phyloP scores from a whole-genome alignment of 2,113 vertebrate genomes.

The Amia ocellicauda region DNA sequence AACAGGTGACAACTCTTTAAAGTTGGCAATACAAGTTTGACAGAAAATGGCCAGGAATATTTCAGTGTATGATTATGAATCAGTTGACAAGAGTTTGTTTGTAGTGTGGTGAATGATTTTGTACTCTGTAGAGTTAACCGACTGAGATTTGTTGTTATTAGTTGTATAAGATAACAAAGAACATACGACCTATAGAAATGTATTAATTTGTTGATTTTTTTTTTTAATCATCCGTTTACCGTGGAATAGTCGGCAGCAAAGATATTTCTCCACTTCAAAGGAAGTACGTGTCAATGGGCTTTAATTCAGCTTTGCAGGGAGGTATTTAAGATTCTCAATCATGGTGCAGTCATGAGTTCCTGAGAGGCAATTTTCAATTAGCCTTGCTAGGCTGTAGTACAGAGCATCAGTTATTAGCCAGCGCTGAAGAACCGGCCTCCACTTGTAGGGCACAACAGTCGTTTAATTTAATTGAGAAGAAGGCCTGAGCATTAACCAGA shows the following conservation, averaged over 20 bases:
- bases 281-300: not conserved
- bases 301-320: not conserved
- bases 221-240: no score
- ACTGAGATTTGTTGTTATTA: no score
- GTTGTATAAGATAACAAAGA: no score
- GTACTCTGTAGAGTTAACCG: no score
- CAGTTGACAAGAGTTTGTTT: no score
- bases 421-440: not conserved
- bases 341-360: not conserved
- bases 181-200: no score
- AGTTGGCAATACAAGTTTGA: no score
- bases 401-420: not conserved
- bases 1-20: no score
- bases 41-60: no score
- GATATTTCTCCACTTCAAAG: not conserved
- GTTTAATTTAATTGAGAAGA: not conserved
- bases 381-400: not conserved
- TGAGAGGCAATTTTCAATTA: constrained; percentile 7
- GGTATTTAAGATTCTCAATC: not conserved
- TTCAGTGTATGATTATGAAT: no score
- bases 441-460: not conserved
- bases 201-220: no score
- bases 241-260: not conserved
- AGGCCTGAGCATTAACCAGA: not conserved
- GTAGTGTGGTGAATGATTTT: no score